Conservation (phyloP, 2,113 vertebrate species). For the Oreochromis tanganicae region DNA sequence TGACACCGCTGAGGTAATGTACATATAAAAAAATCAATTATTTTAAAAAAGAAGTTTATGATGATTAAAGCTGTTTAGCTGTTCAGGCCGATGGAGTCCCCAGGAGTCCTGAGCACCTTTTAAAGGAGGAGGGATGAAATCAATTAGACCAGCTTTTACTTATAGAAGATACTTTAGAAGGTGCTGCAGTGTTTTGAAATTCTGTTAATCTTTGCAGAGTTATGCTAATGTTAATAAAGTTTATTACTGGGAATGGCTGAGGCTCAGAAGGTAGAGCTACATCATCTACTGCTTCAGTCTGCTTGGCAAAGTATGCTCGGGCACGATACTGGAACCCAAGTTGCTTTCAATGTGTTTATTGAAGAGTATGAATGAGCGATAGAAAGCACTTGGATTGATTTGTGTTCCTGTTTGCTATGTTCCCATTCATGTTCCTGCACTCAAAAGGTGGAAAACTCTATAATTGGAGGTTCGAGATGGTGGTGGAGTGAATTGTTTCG, state of each 20-base stretch:
- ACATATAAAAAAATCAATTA: background rate
- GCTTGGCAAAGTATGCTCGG: background rate
- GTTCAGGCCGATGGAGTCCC: background rate
- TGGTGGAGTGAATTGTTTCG: background rate
- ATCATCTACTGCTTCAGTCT: background rate
- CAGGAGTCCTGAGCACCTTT: background rate
- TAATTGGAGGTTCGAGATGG: background rate
- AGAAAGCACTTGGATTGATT: background rate
- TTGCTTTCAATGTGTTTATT: background rate
- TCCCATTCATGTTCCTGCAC: background rate
- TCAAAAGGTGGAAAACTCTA: background rate
- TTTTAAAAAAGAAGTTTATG: background rate
- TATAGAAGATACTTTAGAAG: background rate
- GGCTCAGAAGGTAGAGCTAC: background rate
- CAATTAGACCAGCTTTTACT: background rate
- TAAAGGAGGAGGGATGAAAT: background rate
- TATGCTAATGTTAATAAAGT: background rate
- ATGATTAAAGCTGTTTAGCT: background rate
- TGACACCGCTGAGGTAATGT: background rate
- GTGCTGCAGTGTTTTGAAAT: background rate
- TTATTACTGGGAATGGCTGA: background rate
- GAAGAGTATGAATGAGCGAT: background rate
- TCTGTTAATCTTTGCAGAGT: background rate
- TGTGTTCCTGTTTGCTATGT: background rate
- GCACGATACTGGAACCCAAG: background rate